A percentile compares a stretch with the other conserved stretches of the same genome.
These are phyloP conservation scores for Dendrolimus kikuchii DNA, from an alignment of 1,140 invertebrate species.

Conservation along the genomic window DNA sequence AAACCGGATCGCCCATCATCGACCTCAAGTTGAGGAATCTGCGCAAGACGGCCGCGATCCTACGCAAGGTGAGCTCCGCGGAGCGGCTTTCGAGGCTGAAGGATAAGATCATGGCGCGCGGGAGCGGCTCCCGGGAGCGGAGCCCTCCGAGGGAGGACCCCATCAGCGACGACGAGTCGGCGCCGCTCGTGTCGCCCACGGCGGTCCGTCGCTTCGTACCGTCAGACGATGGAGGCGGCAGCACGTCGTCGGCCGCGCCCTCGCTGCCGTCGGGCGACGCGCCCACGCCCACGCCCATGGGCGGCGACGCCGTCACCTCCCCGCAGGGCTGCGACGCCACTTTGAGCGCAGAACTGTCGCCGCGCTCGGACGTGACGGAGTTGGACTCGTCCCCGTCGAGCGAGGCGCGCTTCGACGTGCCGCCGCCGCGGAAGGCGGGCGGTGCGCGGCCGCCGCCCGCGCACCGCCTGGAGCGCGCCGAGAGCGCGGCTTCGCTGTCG, in stretches of 20 bases:
- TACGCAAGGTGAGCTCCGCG: slow-evolving; percentile 45
- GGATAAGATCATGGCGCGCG: slow-evolving; percentile 54
- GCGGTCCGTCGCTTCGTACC: slow-evolving; percentile 6
- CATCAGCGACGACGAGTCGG: slow-evolving; percentile 76
- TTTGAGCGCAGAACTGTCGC: slow-evolving; percentile 34
- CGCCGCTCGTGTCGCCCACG: slow-evolving; percentile 70
- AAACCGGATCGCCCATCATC: slow-evolving; percentile 25
- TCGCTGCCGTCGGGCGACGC: slow-evolving; percentile 1
- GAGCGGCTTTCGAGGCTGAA: slow-evolving; percentile 52
- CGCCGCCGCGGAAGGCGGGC: slow-evolving; percentile 44
- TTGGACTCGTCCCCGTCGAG: slow-evolving; percentile 39
- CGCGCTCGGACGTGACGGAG: slow-evolving; percentile 46
- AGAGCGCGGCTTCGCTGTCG: slow-evolving; percentile 37
- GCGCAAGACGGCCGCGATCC: slow-evolving; percentile 40
- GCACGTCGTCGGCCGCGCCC: slow-evolving; percentile 3
- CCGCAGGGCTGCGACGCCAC: slow-evolving; percentile 20
- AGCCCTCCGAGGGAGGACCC: slow-evolving; percentile 31
- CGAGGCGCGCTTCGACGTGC: slow-evolving; percentile 38
- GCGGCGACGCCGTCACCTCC: slow-evolving; percentile 7
- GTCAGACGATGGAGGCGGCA: slow-evolving; percentile 5
- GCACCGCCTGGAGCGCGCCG: slow-evolving; percentile 13
- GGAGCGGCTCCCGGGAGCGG: slow-evolving; percentile 36
- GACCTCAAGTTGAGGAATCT: slow-evolving; percentile 37
- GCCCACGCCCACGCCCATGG: slow-evolving; percentile 10
- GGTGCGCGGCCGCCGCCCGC: slow-evolving; percentile 26